A percentile compares a stretch with the other conserved stretches of the same genome.
Evolutionary conservation across 2,113 vertebrate genomes (phyloP).

Genomic region (Sakesphorus luctuosus): DNA sequence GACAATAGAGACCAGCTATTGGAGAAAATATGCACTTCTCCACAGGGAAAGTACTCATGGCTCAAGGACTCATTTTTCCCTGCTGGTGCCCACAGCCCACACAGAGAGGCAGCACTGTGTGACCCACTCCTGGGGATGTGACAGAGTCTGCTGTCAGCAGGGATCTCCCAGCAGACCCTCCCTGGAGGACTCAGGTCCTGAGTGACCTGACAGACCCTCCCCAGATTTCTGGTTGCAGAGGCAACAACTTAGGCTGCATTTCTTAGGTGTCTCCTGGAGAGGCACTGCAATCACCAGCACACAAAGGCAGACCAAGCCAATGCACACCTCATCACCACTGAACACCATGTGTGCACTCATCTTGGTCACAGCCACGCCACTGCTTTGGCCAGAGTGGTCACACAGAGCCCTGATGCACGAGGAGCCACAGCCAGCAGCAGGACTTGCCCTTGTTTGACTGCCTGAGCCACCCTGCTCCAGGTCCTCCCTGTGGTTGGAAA

Average conservation of each 20-base stretch:
- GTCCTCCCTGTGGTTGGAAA: not conserved
- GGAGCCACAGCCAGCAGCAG: not conserved
- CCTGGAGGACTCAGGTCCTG: not conserved
- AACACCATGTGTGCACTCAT: not conserved
- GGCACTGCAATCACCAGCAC: not conserved
- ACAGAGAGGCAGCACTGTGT: not conserved
- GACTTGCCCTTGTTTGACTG: not conserved
- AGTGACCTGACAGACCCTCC: not conserved
- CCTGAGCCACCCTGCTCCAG: not conserved
- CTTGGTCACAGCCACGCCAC: not conserved
- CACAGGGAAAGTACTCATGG: not conserved
- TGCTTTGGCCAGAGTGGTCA: not conserved
- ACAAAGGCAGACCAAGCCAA: not conserved
- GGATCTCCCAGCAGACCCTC: not conserved
- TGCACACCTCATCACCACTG: not conserved
- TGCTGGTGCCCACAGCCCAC: not conserved
- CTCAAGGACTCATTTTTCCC: not conserved
- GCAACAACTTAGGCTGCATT: not conserved
- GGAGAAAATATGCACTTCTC: fast-evolving
- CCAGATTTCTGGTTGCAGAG: not conserved
- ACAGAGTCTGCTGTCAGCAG: not conserved
- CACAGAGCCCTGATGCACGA: not conserved
- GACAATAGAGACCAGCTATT: not conserved
- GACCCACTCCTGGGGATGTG: not conserved
- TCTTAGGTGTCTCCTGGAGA: not conserved